phyloP scores from a whole-genome alignment of 1,140 invertebrate genomes.

The Drosophila lacteicornis region DNA sequence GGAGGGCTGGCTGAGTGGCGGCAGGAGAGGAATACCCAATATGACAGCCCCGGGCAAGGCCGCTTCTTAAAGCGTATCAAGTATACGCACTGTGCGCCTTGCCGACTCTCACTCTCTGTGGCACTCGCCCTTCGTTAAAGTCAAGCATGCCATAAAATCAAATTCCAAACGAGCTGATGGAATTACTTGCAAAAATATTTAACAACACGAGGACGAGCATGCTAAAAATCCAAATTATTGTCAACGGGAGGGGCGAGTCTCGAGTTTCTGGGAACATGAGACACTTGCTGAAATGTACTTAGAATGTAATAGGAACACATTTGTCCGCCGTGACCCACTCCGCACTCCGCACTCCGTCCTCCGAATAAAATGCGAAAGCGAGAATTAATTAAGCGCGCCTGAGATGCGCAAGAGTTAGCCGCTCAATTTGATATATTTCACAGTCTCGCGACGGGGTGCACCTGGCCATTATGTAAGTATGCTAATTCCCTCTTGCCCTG shows the following conservation, averaged over 20 bases:
- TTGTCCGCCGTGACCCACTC: not conserved
- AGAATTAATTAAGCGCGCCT: constrained; percentile 16
- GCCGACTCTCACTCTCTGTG: not conserved
- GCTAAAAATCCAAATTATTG: constrained; percentile 64
- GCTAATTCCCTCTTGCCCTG: constrained; percentile 21
- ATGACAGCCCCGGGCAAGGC: constrained; percentile 27
- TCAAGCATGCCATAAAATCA: constrained; percentile 52
- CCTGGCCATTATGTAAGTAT: constrained; percentile 39
- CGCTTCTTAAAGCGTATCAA: constrained; percentile 50
- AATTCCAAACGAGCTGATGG: constrained; percentile 45
- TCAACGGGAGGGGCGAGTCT: constrained; percentile 28
- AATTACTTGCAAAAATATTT: constrained; percentile 60
- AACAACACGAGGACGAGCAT: constrained; percentile 46
- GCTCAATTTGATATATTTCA: constrained; percentile 32
- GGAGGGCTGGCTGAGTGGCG: constrained; percentile 1
- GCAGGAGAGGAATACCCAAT: constrained; percentile 50
- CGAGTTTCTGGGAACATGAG: constrained; percentile 23
- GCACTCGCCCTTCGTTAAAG: constrained; percentile 31
- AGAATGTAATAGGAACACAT: constrained; percentile 12
- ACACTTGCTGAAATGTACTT: constrained; percentile 22
- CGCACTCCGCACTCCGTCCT: not conserved
- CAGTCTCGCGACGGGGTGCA: constrained; percentile 30
- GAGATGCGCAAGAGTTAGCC: constrained; percentile 17
- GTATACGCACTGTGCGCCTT: constrained; percentile 46
- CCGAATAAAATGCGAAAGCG: constrained; percentile 17